phyloP scores from a whole-genome alignment of 1,140 invertebrate species.

The Copidosoma floridanum region DNA sequence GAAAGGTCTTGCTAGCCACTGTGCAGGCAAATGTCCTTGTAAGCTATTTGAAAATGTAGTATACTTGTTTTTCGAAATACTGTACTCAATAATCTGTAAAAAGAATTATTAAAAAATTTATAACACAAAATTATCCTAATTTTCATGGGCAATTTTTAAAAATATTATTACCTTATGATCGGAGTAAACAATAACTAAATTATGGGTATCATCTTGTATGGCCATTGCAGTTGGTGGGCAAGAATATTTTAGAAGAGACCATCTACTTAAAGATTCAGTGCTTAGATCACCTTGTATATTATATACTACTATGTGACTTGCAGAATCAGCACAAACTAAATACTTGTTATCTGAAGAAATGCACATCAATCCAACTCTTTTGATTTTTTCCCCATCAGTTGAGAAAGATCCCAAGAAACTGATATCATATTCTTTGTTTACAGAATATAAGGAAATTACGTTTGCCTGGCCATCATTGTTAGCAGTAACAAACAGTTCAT shows the following conservation, averaged over 20 bases:
- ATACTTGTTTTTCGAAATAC: conserved; percentile 58
- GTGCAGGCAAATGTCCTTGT: conserved; percentile 50
- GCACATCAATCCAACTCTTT: conserved; percentile 36
- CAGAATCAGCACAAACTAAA: conserved; percentile 62
- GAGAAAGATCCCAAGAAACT: conserved; percentile 36
- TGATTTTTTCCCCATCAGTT: conserved; percentile 40
- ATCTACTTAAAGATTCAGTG: conserved; percentile 51
- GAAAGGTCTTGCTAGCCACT: conserved; percentile 53
- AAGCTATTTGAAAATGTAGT: conserved; percentile 59
- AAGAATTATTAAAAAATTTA: conserved; percentile 24
- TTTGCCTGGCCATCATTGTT: conserved; percentile 36
- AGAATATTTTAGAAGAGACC: conserved; percentile 65
- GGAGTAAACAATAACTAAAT: conserved; percentile 67
- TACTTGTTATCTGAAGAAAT: conserved; percentile 63
- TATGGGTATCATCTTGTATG: conserved; percentile 58
- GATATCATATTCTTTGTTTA: conserved; percentile 41
- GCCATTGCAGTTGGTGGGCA: conserved; percentile 66
- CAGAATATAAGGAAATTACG: conserved; percentile 40
- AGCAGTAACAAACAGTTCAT: conserved; percentile 45
- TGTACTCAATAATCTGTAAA: conserved; percentile 69
- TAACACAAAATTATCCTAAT: conserved; percentile 12
- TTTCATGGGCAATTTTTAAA: background rate
- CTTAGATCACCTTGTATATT: conserved; percentile 40
- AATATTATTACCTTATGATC: conserved; percentile 65
- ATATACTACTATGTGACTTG: conserved; percentile 65